phyloP scores from a whole-genome alignment of 92 coral and sea anemone genomes.

The Desmophyllum pertusum region DNA sequence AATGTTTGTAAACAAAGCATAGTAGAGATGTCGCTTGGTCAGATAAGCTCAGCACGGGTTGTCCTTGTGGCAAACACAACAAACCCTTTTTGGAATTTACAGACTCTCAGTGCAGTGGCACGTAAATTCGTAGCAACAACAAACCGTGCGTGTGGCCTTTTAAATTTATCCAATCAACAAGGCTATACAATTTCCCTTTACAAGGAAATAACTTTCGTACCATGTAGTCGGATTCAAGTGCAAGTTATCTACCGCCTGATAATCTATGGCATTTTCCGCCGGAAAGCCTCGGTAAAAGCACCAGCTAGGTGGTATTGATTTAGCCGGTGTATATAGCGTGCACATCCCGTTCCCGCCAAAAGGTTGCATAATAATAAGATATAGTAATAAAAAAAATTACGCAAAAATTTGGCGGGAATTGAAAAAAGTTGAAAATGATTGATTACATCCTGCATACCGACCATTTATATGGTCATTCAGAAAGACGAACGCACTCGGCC shows the following conservation, averaged over 20 bases:
- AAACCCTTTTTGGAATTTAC: neutral
- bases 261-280: neutral
- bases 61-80: slow-evolving; percentile 11
- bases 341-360: neutral
- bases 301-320: neutral
- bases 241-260: neutral
- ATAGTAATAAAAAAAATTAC: too few relatives aligned
- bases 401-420: neutral
- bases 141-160: slow-evolving; percentile 17
- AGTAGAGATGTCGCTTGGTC: neutral
- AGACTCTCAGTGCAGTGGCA: neutral
- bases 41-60: neutral
- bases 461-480: neutral
- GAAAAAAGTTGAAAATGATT: neutral
- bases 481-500: neutral
- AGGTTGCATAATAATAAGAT: neutral
- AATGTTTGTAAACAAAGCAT: slow-evolving; percentile 2
- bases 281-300: neutral
- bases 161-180: neutral
- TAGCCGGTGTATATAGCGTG: neutral
- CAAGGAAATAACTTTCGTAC: slow-evolving; percentile 18
- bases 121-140: slow-evolving; percentile 1
- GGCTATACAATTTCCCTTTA: neutral
- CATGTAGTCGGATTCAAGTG: too few relatives aligned
- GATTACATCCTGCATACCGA: neutral